Percentiles rank a stretch among this genome's conserved stretches.
Evolutionary conservation across 2,888 invertebrate genomes (phyloP).

Genomic region (Phasia obesa): DNA sequence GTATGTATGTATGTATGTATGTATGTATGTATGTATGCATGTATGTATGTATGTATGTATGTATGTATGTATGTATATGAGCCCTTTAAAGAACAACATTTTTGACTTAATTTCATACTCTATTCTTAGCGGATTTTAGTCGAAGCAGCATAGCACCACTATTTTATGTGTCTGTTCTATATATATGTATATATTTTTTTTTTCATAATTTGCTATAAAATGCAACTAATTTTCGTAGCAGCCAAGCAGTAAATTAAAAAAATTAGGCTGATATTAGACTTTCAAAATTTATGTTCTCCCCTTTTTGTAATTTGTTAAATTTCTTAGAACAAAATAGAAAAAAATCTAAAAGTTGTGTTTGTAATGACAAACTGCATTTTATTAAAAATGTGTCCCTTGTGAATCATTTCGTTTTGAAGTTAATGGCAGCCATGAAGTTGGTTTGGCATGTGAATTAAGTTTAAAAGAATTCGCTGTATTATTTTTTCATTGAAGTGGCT

Average conservation of each 20-base stretch:
- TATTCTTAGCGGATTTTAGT: constrained; percentile 10
- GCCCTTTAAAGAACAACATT: constrained; percentile 39
- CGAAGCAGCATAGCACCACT: too few relatives aligned
- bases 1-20: too few relatives aligned
- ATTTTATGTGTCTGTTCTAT: constrained; percentile 34
- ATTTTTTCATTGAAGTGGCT: constrained; percentile 21
- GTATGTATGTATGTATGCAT: too few relatives aligned
- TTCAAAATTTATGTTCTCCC: constrained; percentile 27
- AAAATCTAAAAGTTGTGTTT: constrained; percentile 13
- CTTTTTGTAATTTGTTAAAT: not conserved
- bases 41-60: too few relatives aligned
- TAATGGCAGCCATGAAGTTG: constrained; percentile 15
- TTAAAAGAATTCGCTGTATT: constrained; percentile 20
- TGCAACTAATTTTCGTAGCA: constrained; percentile 72
- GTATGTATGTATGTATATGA: too few relatives aligned
- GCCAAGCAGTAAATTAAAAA: constrained; percentile 73
- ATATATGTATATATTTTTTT: not conserved
- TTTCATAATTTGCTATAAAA: constrained; percentile 72
- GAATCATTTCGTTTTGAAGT: constrained; percentile 53
- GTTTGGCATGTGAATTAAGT: constrained; percentile 1
- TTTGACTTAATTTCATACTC: constrained; percentile 9
- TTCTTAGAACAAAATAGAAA: constrained; percentile 11
- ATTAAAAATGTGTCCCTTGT: constrained; percentile 46
- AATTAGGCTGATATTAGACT: constrained; percentile 45
- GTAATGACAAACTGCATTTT: constrained; percentile 28